Percentiles rank a stretch among this genome's conserved stretches.
phyloP scores from a whole-genome alignment of 2,888 invertebrate genomes.

The Ennomos quercinarius region DNA sequence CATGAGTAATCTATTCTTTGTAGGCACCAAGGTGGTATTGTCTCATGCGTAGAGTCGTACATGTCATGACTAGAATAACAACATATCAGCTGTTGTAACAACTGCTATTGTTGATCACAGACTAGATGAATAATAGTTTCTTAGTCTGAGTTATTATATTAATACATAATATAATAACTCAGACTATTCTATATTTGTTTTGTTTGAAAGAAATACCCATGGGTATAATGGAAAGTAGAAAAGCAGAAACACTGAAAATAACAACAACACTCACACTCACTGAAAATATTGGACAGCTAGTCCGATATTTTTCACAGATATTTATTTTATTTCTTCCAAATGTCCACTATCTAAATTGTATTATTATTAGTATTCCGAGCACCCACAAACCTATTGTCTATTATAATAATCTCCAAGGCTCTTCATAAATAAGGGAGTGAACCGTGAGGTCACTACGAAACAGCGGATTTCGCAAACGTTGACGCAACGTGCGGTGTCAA shows the following conservation, averaged over 20 bases:
- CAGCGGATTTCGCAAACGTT: conserved; percentile 46
- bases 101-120: conserved; percentile 5
- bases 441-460: conserved; percentile 53
- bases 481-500: conserved; percentile 54
- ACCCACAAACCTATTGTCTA: conserved; percentile 10
- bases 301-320: too few species aligned
- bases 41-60: conserved; percentile 11
- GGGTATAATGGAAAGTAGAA: too few species aligned
- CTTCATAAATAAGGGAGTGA: conserved; percentile 47
- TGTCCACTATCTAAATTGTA: neutral
- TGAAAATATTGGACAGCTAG: too few species aligned
- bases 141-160: too few species aligned
- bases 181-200: too few species aligned
- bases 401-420: conserved; percentile 42
- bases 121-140: too few species aligned
- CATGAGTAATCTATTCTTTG: neutral
- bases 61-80: conserved; percentile 17
- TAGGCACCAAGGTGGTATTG: conserved; percentile 4
- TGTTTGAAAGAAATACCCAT: too few species aligned
- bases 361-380: conserved; percentile 30
- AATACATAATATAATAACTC: too few species aligned
- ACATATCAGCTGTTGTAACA: conserved; percentile 16
- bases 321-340: too few species aligned
- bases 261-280: too few species aligned
- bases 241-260: too few species aligned